A percentile compares a stretch with the other conserved stretches of the same genome.
Conservation (phyloP, 2,888 invertebrate genomes). For the Watsonalla binaria region DNA sequence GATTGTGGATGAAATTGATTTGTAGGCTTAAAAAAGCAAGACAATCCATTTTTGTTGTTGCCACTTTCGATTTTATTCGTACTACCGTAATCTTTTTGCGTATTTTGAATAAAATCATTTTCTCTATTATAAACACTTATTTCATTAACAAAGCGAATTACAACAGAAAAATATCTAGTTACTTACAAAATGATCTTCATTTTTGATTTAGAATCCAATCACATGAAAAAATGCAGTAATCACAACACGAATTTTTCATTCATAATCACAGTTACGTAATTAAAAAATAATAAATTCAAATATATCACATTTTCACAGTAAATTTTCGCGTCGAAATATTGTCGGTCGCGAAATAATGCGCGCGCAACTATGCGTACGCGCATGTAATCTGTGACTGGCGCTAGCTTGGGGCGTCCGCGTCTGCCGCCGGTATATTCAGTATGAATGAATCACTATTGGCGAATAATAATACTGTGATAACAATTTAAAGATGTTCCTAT, state of each 20-base stretch:
- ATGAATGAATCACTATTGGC: neutral
- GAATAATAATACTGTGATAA: neutral
- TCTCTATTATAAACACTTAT: no score
- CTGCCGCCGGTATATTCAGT: neutral
- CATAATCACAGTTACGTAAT: constrained; percentile 20
- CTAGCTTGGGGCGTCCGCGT: constrained; percentile 10
- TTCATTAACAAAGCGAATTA: no score
- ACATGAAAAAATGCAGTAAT: constrained; percentile 10
- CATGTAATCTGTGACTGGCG: constrained; percentile 9
- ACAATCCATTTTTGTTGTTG: no score
- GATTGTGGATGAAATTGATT: no score
- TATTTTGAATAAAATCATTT: no score
- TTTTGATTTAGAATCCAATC: constrained; percentile 4
- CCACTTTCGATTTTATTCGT: no score
- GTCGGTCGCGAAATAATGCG: constrained; percentile 1
- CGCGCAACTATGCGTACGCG: constrained; percentile 16
- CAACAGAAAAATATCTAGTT: neutral
- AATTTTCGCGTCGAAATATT: constrained; percentile 11
- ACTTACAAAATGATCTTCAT: constrained; percentile 29
- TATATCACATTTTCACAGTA: constrained; percentile 14
- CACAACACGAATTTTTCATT: constrained; percentile 18
- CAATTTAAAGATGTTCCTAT: neutral
- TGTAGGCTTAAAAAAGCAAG: no score
- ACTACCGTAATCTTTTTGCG: no score
- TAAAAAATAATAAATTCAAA: neutral